phyloP scores from a whole-genome alignment of 2,888 invertebrate species.

The Cephus pulcher region DNA sequence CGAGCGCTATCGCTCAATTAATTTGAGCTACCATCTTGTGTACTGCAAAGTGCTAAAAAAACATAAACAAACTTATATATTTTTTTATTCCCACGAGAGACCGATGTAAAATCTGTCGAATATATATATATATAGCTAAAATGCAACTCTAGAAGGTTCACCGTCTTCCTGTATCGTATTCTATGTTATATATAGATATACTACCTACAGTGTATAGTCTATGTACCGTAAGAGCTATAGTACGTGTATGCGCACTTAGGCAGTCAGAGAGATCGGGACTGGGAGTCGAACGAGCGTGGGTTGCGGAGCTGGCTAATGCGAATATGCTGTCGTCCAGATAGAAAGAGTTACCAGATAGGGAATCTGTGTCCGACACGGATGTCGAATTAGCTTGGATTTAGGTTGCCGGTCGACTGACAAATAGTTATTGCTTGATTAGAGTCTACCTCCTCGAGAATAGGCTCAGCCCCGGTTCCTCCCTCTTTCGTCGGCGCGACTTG shows the following conservation, averaged over 20 bases:
- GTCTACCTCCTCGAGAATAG: conserved; percentile 25
- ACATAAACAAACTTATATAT: no score
- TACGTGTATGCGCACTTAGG: not conserved
- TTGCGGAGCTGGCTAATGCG: conserved; percentile 65
- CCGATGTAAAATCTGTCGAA: not conserved
- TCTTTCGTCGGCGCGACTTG: not conserved
- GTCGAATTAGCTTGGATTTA: conserved; percentile 67
- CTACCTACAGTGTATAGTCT: not conserved
- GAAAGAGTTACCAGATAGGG: conserved; percentile 67
- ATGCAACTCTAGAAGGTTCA: not conserved
- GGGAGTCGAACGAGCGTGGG: conserved; percentile 65
- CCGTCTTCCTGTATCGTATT: not conserved
- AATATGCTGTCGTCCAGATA: conserved; percentile 67
- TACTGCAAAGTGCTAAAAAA: not conserved
- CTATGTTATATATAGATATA: not conserved
- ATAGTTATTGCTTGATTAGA: conserved; percentile 67
- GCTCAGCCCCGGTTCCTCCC: conserved; percentile 9
- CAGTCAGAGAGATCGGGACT: conserved; percentile 18
- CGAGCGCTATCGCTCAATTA: conserved; percentile 56
- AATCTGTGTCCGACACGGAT: conserved; percentile 67
- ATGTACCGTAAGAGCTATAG: not conserved
- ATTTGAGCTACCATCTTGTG: conserved; percentile 36
- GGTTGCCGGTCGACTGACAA: conserved; percentile 66
- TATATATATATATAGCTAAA: not conserved
- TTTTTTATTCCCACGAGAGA: not conserved